Conservation (phyloP, 2,888 invertebrate genomes). For the Eledona agricola region DNA sequence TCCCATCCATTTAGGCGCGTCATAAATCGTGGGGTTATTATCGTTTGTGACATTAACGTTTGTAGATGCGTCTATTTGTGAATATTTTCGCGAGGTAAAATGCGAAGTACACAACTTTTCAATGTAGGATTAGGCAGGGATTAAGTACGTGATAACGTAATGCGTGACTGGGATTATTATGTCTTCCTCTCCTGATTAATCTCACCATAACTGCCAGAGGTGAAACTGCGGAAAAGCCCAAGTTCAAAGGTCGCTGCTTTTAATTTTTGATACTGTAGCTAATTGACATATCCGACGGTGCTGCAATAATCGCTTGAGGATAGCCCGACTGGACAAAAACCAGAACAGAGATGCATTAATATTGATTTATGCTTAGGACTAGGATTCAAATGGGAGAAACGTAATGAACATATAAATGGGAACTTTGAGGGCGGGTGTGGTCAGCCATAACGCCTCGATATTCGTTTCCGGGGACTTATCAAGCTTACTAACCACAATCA, state of each 20-base stretch:
- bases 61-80: conserved; percentile 26
- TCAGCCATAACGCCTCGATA: conserved; percentile 19
- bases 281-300: conserved; percentile 11
- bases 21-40: conserved; percentile 28
- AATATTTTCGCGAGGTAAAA: conserved; percentile 25
- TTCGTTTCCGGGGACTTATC: conserved; percentile 17
- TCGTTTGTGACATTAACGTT: conserved; percentile 28
- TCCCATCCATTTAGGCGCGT: conserved; percentile 28
- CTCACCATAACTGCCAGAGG: conserved; percentile 5
- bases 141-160: conserved; percentile 25
- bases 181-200: conserved; percentile 21
- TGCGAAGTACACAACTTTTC: conserved; percentile 31
- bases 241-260: not conserved
- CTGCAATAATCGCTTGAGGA: conserved; percentile 10
- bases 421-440: conserved; percentile 8
- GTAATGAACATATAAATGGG: conserved; percentile 26
- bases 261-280: conserved; percentile 24
- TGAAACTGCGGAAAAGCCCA: conserved; percentile 5
- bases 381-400: conserved; percentile 33
- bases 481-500: too few species aligned
- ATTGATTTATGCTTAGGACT: conserved; percentile 33
- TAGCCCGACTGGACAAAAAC: conserved; percentile 17
- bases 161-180: conserved; percentile 29
- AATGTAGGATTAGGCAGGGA: conserved; percentile 27
- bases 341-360: conserved; percentile 30